Evolutionary conservation across 1,140 invertebrate genomes (phyloP), one percentile per base, ranked within the genome.

Genomic region (Cyphomyrmex costatus): DNA sequence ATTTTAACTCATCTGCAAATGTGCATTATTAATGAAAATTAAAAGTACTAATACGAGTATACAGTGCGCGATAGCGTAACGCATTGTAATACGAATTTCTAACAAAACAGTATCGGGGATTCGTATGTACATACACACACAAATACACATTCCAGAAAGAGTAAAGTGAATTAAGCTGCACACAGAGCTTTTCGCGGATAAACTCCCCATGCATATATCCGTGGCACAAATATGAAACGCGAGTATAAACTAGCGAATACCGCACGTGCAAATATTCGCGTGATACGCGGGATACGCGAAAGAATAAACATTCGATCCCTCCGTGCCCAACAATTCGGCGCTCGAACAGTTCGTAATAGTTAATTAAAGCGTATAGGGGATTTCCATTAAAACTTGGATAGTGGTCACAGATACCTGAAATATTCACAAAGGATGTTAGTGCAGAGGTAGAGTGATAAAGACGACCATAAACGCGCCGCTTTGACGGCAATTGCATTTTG

Each of bases 281-380:
- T 27, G 51, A 68, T 58, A n/a, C 42, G 27, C 19, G 27, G 30
- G 53, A 76, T 60, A 21, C 53, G 70, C 24, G 56, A 83, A 83
- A 83, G 79, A 83, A 73, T 74, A 74, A 83, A 83, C 68, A 74
- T 46, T 73, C 24, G 53, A 21, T 68, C 12, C 19, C 36, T 14
- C n/a, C 14, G 42, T 51, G 66, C 14, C 24, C 68, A 46, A n/a
- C 36, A 82, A 30, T 82, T 60, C 66, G 33, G 27, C 66, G 66
- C 36, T 33, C 66, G 53, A 83, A 83, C 24, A 60, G n/a, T 78
- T 78, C 70, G 87, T 89, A 89, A 88, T 87, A 71, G 74, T 86
- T 88, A 78, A 89, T 88, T 89, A 79, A 89, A 89, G 14, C 82
- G 65, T 56, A 83, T 68, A 68, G 74, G 7, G 21, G 21, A 46